Evolutionary conservation across 1,140 invertebrate species (phyloP), one percentile per base, ranked within the genome.

Genomic region (Adoxophyes honmai): DNA sequence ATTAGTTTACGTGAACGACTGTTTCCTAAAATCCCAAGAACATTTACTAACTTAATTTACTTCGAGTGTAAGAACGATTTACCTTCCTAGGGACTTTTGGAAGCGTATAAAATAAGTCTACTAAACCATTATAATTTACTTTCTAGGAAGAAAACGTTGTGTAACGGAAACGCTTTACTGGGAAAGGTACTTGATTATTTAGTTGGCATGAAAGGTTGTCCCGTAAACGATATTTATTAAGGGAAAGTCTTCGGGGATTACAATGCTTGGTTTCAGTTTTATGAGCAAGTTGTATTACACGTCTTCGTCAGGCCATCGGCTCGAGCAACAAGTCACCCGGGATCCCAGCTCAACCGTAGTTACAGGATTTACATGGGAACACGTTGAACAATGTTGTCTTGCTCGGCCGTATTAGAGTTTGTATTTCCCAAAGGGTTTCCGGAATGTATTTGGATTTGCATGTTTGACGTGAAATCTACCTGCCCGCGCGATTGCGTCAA

Each of bases 341-440:
- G 68, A 74, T 64, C 52, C 51, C 5, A 59, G 62, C 64, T 71
- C 73, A 72, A 73, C 66, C 59, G 67, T 78, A 68, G 71, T 73
- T 71, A 75, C 70, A 69, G 69, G 70, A 81, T 81, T 79, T 81
- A 78, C 76, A 79, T 79, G 70, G 63, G 56, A 72, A 78, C 70
- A 75, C 66, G 70, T 70, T 64, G 64, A 80, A 78, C 77, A 74
- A 74, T 80, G 73, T 82, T 82, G 78, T 79, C 73, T 78, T 68
- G 68, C 57, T 33, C n/a, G 38, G 48, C 51, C 66, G 60, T 71
- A 78, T 75, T 75, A 75, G 59, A 69, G 55, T 76, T 71, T 74
- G 68, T 75, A 81, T 82, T 82, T 78, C 77, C 79, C 77, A 42
- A 42, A 52, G 73, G 78, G 36, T 36, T 59, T 62, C 48, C 59